Conservation (phyloP, 2,888 invertebrate species). For the Dendrolimus houi region DNA sequence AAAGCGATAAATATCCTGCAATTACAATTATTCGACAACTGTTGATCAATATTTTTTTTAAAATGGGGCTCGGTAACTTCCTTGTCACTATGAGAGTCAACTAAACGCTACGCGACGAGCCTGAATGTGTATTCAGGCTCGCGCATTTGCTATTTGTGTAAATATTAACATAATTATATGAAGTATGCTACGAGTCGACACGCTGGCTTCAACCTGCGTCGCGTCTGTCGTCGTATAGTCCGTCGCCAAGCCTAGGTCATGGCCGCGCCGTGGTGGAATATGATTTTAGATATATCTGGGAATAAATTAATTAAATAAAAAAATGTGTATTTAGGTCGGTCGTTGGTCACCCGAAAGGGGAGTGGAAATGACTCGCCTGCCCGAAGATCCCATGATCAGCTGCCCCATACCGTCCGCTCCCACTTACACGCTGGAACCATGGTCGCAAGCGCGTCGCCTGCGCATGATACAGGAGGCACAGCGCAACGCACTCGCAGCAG, state of each 20-base stretch:
- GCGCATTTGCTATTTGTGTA: too few species aligned
- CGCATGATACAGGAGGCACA: constrained; percentile 68
- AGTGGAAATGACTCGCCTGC: constrained; percentile 50
- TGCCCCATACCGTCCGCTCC: constrained; percentile 35
- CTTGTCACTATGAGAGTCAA: too few species aligned
- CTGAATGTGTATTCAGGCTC: too few species aligned
- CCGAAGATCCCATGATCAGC: constrained; percentile 32
- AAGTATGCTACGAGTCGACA: neutral
- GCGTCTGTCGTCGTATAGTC: neutral
- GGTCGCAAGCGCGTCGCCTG: constrained; percentile 62
- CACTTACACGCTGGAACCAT: constrained; percentile 64
- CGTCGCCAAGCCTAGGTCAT: neutral
- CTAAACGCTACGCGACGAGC: too few species aligned
- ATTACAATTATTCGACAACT: too few species aligned
- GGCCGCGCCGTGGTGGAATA: neutral
- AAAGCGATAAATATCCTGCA: too few species aligned
- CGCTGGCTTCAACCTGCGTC: neutral
- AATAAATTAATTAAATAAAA: too few species aligned
- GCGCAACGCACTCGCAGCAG: constrained; percentile 38
- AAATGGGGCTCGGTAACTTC: too few species aligned
- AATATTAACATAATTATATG: too few species aligned
- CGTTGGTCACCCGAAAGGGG: constrained; percentile 60
- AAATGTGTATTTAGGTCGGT: constrained; percentile 37
- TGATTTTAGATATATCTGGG: too few species aligned
- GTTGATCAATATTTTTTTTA: too few species aligned